phyloP scores from a whole-genome alignment of 1,140 invertebrate species.

The Meloidogyne floridensis region DNA sequence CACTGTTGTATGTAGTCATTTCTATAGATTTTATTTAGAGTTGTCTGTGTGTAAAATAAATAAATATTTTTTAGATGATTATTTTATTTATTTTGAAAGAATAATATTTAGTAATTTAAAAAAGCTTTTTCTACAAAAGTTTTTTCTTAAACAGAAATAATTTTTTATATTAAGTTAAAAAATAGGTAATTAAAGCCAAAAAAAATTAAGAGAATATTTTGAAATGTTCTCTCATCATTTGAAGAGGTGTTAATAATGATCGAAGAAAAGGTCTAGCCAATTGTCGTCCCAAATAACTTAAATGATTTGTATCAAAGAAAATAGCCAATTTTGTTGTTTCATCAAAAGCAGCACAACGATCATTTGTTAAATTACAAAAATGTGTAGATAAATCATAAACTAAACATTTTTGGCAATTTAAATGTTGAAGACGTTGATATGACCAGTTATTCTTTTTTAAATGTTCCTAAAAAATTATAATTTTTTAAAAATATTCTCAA shows the following conservation, averaged over 20 bases:
- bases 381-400: constrained; percentile 19
- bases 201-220: too few species aligned
- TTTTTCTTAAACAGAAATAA: too few species aligned
- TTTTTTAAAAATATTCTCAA: not conserved
- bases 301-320: constrained; percentile 34
- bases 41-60: too few species aligned
- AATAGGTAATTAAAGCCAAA: too few species aligned
- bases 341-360: constrained; percentile 29
- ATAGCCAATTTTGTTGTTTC: constrained; percentile 21
- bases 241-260: not conserved
- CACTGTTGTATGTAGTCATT: too few species aligned
- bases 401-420: constrained; percentile 26
- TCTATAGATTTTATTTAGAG: too few species aligned
- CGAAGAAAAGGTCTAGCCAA: constrained; percentile 12
- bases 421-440: constrained; percentile 5
- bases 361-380: constrained; percentile 14
- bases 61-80: too few species aligned
- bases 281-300: constrained; percentile 27
- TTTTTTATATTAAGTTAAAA: too few species aligned
- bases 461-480: constrained; percentile 16
- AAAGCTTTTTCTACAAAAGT: too few species aligned
- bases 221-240: too few species aligned
- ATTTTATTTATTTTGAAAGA: too few species aligned
- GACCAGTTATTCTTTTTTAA: constrained; percentile 5
- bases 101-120: too few species aligned